Percentiles rank a stretch among this genome's conserved stretches.
Conservation (phyloP, 2,113 vertebrate species). For the Centropristis striata region DNA sequence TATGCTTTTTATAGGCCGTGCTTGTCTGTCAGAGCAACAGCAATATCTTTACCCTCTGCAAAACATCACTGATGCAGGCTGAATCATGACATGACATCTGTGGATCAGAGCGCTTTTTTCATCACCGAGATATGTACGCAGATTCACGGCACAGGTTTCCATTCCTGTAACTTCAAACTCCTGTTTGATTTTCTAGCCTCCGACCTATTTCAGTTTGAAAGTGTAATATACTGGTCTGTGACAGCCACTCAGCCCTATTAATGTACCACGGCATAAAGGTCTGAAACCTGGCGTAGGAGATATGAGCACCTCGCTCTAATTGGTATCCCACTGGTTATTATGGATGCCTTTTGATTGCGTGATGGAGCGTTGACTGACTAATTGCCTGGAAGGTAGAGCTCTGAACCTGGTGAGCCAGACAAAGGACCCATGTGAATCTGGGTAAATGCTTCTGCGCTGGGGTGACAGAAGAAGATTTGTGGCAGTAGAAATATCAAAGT, state of each 20-base stretch:
- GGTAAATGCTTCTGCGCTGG: background rate
- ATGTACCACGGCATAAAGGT: conserved; percentile 23
- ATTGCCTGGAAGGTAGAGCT: conserved; percentile 55
- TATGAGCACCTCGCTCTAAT: conserved; percentile 64
- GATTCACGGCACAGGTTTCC: conserved; percentile 36
- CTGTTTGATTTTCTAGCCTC: conserved; percentile 48
- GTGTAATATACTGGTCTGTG: conserved; percentile 37
- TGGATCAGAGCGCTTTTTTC: conserved; percentile 54
- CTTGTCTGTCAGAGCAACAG: conserved; percentile 59
- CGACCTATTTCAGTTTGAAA: conserved; percentile 44
- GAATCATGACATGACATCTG: conserved; percentile 55
- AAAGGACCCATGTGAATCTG: conserved; percentile 24
- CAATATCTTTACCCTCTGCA: conserved; percentile 46
- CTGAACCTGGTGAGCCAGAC: conserved; percentile 34
- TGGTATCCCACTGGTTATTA: conserved; percentile 69
- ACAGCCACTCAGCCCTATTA: conserved; percentile 45
- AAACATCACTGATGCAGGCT: conserved; percentile 55
- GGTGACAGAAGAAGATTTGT: conserved; percentile 28
- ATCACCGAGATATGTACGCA: conserved; percentile 4
- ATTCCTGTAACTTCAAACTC: conserved; percentile 52
- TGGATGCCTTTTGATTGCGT: conserved; percentile 66
- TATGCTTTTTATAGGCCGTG: conserved; percentile 70
- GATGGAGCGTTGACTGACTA: conserved; percentile 58
- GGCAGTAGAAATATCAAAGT: conserved; percentile 12
- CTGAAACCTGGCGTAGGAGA: conserved; percentile 46